Base-by-base conservation (phyloP, 2,888 invertebrate genomes). In the Glyphotaelius pellucidus region DNA sequence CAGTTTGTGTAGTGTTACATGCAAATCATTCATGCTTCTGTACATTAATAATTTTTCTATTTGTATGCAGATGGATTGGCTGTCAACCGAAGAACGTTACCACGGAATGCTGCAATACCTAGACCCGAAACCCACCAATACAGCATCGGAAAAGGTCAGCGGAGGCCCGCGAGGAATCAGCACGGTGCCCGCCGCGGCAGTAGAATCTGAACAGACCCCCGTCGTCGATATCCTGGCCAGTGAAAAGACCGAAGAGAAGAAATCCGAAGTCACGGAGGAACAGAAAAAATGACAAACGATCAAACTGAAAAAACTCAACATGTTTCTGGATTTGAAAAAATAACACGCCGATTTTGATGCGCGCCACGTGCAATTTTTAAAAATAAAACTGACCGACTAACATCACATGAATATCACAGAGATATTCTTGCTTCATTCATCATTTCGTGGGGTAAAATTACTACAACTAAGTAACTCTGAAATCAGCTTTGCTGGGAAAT, bases 61-160 rank as follows among this genome's bases (percentile, higher is more conserved):
- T 32, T 32, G 81, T 91, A 42, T 89, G 25, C 94, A 96, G 96
- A 96, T 96, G 96, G 95, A 95, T 92, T 96, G 96, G 96, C 93
- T 96, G 86, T 96, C 96, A 0, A 94, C 94, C 0, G 96, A 96
- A 94, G 96, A 96, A 92, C 96, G 96, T 92, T 95, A 95, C 2
- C 94, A 95, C 52, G 95, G 95, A 93, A 96, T 96, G 96, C 95
- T 96, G 95, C 96, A 96, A 0, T 96, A 96, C 93, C 95, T 96
- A 38, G 90, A 92, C 19, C 88, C 88, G 32, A 88, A 88, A 67
- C 32, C 52, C 7, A 2, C 42, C 30, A 7, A 25, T 12, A 4
- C 2, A 3, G 47, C 19, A 2, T 30, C 35, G n/a, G 42, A 42
- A 9, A 19, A 30, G 11, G n/a, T 86, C 86, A 47, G n/a, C 25